phyloP scores from a whole-genome alignment of 2,888 invertebrate genomes.

The Acrobeloides nanus region DNA sequence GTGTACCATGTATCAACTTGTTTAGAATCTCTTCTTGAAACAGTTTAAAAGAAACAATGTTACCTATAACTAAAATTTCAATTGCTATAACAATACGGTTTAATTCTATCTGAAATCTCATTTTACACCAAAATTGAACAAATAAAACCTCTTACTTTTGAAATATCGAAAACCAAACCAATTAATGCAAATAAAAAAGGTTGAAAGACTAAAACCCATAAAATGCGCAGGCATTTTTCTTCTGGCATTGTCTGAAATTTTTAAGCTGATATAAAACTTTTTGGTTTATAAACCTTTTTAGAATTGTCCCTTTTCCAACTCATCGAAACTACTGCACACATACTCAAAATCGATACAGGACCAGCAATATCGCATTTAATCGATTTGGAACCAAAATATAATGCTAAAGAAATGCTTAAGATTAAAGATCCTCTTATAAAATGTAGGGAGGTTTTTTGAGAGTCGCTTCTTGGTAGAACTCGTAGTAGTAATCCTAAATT shows the following conservation, averaged over 20 bases:
- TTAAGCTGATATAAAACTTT: too few relatives aligned
- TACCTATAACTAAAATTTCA: too few relatives aligned
- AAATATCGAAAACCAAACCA: constrained; percentile 29
- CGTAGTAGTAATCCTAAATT: constrained; percentile 24
- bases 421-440: constrained; percentile 22
- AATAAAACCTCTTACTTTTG: too few relatives aligned
- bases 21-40: too few relatives aligned
- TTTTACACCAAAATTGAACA: too few relatives aligned
- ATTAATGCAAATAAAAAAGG: constrained; percentile 37
- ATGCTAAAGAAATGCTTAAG: constrained; percentile 16
- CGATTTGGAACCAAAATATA: constrained; percentile 26
- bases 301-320: constrained; percentile 35
- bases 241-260: constrained; percentile 30
- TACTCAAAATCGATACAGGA: constrained; percentile 29
- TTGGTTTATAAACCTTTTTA: too few relatives aligned
- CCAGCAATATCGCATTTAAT: constrained; percentile 32
- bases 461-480: constrained; percentile 25
- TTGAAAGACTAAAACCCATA: constrained; percentile 32
- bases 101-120: too few relatives aligned
- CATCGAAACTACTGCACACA: constrained; percentile 30
- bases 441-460: constrained; percentile 19
- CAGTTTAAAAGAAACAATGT: too few relatives aligned
- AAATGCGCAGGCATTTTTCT: constrained; percentile 21
- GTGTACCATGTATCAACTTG: too few relatives aligned
- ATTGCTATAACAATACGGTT: too few relatives aligned